phyloP scores from a whole-genome alignment of 1,140 invertebrate species.

The Listronotus bonariensis region DNA sequence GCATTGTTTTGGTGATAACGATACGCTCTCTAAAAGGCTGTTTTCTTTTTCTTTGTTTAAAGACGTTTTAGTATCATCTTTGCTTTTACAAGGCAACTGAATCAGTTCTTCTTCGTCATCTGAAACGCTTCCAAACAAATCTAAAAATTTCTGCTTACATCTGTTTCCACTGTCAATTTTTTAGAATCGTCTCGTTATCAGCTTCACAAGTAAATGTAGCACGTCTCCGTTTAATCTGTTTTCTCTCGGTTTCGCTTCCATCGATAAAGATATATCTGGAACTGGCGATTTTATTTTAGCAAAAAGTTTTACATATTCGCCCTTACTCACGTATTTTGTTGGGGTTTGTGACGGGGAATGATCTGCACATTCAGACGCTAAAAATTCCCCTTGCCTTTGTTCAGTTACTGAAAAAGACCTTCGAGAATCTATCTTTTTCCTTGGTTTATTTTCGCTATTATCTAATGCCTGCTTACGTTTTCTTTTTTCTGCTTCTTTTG shows the following conservation, averaged over 20 bases:
- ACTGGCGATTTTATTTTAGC: conserved; percentile 1
- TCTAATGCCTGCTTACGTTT: no score
- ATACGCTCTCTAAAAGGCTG: no score
- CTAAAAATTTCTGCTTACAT: conserved; percentile 4
- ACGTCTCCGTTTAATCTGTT: not conserved
- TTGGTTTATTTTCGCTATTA: no score
- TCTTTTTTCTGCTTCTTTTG: no score
- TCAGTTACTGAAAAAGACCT: no score
- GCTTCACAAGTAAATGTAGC: conserved; percentile 9
- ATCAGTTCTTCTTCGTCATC: conserved; percentile 4
- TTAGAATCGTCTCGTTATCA: conserved; percentile 11
- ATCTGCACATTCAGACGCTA: not conserved
- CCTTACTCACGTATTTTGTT: not conserved
- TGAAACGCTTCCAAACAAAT: conserved; percentile 15
- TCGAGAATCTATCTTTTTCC: no score
- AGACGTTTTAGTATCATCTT: no score
- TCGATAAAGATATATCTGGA: not conserved
- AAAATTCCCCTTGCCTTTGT: not conserved
- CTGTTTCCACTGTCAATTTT: not conserved
- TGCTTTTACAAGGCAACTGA: no score
- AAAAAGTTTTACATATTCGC: not conserved
- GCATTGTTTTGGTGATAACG: no score
- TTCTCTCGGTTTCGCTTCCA: not conserved
- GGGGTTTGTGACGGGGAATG: no score
- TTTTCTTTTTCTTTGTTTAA: no score